Conservation (phyloP, 2,797 vertebrate genomes). For the Gephyroberyx darwinii region DNA sequence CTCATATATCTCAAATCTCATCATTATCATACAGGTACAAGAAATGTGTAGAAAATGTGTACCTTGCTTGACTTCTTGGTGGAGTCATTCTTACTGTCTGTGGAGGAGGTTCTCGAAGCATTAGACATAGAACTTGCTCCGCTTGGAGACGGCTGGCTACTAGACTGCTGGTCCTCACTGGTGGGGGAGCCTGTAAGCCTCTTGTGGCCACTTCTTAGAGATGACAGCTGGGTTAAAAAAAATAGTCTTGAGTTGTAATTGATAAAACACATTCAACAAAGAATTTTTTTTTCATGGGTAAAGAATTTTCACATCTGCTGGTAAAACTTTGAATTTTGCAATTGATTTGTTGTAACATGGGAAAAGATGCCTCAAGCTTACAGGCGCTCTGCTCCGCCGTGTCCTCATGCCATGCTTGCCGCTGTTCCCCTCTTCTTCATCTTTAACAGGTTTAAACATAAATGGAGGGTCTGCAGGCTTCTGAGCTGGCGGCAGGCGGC, state of each 20-base stretch:
- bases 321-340: background rate
- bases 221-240: slow-evolving; percentile 86
- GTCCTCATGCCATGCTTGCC: slow-evolving; percentile 99
- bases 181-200: slow-evolving; percentile 92
- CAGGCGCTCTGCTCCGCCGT: slow-evolving; percentile 93
- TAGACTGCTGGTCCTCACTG: slow-evolving; percentile 90
- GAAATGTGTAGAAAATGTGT: slow-evolving; percentile 6
- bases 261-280: slow-evolving; percentile 11
- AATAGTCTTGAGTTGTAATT: background rate
- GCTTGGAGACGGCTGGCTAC: slow-evolving; percentile 87
- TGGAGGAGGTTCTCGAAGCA: slow-evolving; percentile 90
- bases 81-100: slow-evolving; percentile 90
- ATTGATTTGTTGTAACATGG: background rate
- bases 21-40: background rate
- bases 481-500: slow-evolving; percentile 90
- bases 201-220: slow-evolving; percentile 95
- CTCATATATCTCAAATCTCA: too few relatives aligned
- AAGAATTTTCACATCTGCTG: background rate
- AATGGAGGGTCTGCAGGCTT: slow-evolving; percentile 92
- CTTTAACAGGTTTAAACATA: slow-evolving; percentile 98
- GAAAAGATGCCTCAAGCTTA: slow-evolving; percentile 71
- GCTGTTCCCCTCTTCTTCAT: slow-evolving; percentile 93
- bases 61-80: slow-evolving; percentile 92
- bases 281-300: background rate
- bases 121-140: slow-evolving; percentile 87